A percentile compares a stretch with the other conserved stretches of the same genome.
phyloP scores from a whole-genome alignment of 2,113 vertebrate species.

The Prionailurus viverrinus region DNA sequence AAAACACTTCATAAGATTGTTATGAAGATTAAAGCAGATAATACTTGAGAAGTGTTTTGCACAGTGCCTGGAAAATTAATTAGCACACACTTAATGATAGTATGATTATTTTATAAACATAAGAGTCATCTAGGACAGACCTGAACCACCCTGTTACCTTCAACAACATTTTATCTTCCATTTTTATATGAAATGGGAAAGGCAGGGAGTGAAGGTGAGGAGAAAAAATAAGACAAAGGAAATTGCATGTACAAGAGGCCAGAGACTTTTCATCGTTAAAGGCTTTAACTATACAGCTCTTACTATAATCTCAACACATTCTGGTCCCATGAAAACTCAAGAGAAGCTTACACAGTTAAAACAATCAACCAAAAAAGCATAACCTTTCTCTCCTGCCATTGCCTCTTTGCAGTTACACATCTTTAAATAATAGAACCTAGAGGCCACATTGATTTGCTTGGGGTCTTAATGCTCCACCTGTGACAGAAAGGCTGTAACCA shows the following conservation, averaged over 20 bases:
- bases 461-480: background rate
- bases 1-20: background rate
- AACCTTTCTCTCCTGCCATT: background rate
- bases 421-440: background rate
- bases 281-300: background rate
- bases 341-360: background rate
- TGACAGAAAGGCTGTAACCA: background rate
- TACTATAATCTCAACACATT: background rate
- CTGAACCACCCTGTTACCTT: background rate
- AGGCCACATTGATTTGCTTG: background rate
- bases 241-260: background rate
- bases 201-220: background rate
- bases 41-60: background rate
- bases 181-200: slow-evolving; percentile 32
- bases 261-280: background rate
- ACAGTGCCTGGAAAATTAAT: background rate
- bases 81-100: background rate
- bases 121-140: background rate
- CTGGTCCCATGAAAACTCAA: background rate
- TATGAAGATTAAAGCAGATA: slow-evolving; percentile 22
- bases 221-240: slow-evolving; percentile 14
- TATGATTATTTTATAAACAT: slow-evolving; percentile 19
- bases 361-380: background rate
- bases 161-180: background rate
- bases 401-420: background rate